Base-by-base conservation (phyloP, 2,888 invertebrate genomes). In the Cataglyphis altisquamis region DNA sequence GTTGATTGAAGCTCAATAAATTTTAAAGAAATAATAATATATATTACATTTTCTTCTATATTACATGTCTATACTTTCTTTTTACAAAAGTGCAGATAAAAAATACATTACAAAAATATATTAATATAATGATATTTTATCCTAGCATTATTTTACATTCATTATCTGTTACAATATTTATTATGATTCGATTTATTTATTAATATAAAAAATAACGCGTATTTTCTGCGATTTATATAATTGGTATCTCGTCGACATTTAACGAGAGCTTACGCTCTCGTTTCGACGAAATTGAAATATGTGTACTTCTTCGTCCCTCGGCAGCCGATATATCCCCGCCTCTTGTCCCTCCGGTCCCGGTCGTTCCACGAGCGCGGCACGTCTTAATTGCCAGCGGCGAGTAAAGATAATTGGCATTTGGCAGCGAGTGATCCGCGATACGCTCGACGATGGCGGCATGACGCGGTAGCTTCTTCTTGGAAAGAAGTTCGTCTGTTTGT, bases 321-420 rank as follows among this genome's bases (percentile, higher is more conserved):
- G 66, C 57, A 32, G 25, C 29, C 70, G 84, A 89, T 89, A 86
- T 82, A 87, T 87, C 86, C 86, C 82, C 81, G 68, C 29, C 36
- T 39, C 25, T 78, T 83, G 68, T 75, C 67, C 73, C 60, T 67
- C 48, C 52, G 55, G n/a, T 52, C n/a, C n/a, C 73, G 66, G 9
- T 36, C 45, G 29, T 45, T 66, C 18, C 48, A n/a, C 80, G 55
- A 18, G 57, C 66, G 66, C 84, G 75, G 75, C 77, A 63, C 83
- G 66, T 82, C 84, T 90, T 90, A 90, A 90, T 90, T 90, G 81
- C 88, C 82, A 84, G 87, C 84, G 83, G 73, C 82, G 87, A 75
- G 83, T 82, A 75, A 87, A 90, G 90, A 91, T 91, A 91, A 91
- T 91, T 91, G 91, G 87, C 91, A 90, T 90, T 89, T 90, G 89